These are phyloP conservation scores for Progne subis DNA, from an alignment of 2,113 vertebrate genomes.

Conservation along the genomic window DNA sequence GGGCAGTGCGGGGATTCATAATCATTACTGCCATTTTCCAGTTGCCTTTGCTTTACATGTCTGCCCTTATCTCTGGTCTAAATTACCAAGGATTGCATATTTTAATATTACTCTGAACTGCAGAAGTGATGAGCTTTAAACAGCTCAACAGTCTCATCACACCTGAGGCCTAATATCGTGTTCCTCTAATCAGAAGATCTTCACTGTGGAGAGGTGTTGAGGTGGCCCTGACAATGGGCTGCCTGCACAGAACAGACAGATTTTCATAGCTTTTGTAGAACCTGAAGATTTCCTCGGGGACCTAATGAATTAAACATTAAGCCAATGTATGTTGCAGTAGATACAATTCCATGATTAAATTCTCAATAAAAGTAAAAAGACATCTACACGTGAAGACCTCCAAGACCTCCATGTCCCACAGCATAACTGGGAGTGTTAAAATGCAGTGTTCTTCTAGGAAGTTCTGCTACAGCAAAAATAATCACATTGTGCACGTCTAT, in stretches of 20 bases:
- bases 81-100: not conserved
- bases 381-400: not conserved
- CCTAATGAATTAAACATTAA: slow-evolving; percentile 33
- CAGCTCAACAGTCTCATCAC: not conserved
- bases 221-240: not conserved
- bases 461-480: not conserved
- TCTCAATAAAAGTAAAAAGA: not conserved
- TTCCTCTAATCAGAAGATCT: not conserved
- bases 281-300: slow-evolving; percentile 7
- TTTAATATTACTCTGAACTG: not conserved
- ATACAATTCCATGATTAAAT: slow-evolving; percentile 10
- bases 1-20: not conserved
- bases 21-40: not conserved
- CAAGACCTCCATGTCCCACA: not conserved
- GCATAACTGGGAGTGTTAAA: not conserved
- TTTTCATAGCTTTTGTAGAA: not conserved
- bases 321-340: not conserved
- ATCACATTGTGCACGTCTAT: not conserved
- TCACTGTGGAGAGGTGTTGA: not conserved
- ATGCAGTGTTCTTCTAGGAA: not conserved
- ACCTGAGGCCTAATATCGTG: not conserved
- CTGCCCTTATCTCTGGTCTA: not conserved
- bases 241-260: not conserved
- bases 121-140: not conserved
- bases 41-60: not conserved